phyloP scores from a whole-genome alignment of 2,888 invertebrate species.

The Seladonia tumulorum region DNA sequence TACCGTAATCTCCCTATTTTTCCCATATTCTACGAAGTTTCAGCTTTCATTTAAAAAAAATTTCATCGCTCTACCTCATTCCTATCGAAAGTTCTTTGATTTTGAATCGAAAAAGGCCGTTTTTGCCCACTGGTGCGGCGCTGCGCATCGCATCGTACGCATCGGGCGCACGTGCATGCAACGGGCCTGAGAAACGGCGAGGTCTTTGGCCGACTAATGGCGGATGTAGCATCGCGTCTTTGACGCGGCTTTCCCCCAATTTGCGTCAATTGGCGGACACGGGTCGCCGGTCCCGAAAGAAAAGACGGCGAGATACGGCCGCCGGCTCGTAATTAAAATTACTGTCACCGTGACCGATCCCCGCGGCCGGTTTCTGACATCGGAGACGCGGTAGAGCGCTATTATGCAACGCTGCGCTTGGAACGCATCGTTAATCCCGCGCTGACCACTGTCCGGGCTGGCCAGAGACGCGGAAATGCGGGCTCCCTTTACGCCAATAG shows the following conservation, averaged over 20 bases:
- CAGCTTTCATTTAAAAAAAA: too few relatives aligned
- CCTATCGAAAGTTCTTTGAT: too few relatives aligned
- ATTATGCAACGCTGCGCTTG: constrained; percentile 70
- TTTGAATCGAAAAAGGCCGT: too few relatives aligned
- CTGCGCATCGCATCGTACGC: constrained; percentile 17
- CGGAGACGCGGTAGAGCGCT: constrained; percentile 43
- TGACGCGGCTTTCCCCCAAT: constrained; percentile 72
- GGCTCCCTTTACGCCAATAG: constrained; percentile 43
- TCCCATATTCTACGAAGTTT: too few relatives aligned
- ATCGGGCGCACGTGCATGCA: constrained; percentile 49
- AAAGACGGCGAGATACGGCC: constrained; percentile 35
- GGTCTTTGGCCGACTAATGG: constrained; percentile 71
- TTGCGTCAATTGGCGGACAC: constrained; percentile 72
- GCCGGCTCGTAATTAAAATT: constrained; percentile 71
- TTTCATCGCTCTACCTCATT: too few relatives aligned
- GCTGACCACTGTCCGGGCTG: constrained; percentile 57
- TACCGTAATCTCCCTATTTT: too few relatives aligned
- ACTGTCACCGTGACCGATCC: constrained; percentile 50
- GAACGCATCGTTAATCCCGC: constrained; percentile 62
- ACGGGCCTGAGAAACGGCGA: constrained; percentile 44
- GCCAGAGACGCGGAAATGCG: constrained; percentile 41
- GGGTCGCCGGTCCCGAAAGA: constrained; percentile 41
- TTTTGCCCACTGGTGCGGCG: too few relatives aligned
- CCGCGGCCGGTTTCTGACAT: constrained; percentile 43
- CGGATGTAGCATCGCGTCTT: constrained; percentile 62